Conservation (phyloP, 1,140 invertebrate genomes). For the Sipha flava region DNA sequence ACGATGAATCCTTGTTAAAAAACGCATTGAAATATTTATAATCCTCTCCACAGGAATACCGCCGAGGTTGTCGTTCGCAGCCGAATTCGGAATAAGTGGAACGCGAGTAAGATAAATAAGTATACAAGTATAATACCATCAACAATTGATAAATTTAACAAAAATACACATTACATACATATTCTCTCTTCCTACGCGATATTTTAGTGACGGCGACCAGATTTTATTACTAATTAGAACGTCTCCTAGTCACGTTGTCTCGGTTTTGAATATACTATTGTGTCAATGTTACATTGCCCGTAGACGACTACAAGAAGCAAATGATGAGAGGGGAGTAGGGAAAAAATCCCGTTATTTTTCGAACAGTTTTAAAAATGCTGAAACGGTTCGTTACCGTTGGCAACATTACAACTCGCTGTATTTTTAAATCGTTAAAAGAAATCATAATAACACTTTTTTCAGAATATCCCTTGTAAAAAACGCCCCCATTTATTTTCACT, state of each 20-base stretch:
- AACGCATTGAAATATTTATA: neutral
- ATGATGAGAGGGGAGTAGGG: too few relatives aligned
- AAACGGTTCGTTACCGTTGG: slow-evolving; percentile 5
- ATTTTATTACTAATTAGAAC: too few relatives aligned
- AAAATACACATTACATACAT: too few relatives aligned
- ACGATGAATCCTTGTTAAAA: neutral
- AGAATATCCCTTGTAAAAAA: neutral
- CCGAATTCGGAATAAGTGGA: neutral
- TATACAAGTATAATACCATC: too few relatives aligned
- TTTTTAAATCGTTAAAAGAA: neutral
- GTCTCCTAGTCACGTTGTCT: neutral
- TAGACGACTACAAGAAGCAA: too few relatives aligned
- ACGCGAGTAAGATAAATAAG: neutral
- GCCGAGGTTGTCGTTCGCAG: too few relatives aligned
- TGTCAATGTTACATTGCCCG: neutral
- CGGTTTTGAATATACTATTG: too few relatives aligned
- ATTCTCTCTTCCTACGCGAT: too few relatives aligned
- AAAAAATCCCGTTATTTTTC: neutral
- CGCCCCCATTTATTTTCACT: neutral
- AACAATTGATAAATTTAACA: too few relatives aligned
- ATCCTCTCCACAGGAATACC: too few relatives aligned
- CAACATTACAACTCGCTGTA: neutral
- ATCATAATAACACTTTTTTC: neutral
- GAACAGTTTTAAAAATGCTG: neutral
- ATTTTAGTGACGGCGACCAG: too few relatives aligned